phyloP scores from a whole-genome alignment of 2,888 invertebrate species.

The Xiphydria camelus region DNA sequence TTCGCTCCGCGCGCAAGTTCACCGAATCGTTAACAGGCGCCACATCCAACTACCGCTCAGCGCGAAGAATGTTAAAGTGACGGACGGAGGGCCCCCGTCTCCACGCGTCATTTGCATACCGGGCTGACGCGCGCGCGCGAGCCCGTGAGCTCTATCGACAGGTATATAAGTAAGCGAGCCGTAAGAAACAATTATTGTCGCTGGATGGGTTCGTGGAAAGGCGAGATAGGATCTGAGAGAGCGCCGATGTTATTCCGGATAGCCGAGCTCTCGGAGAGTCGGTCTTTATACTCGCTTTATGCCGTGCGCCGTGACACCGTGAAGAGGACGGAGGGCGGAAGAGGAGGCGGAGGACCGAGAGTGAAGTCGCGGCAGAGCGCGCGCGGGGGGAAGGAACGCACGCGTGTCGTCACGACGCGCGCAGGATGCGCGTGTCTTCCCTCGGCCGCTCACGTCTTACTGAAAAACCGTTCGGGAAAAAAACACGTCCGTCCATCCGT shows the following conservation, averaged over 20 bases:
- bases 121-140: constrained; percentile 18
- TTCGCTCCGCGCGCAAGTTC: no score
- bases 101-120: constrained; percentile 31
- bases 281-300: background rate
- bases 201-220: constrained; percentile 20
- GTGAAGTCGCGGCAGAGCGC: background rate
- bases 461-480: constrained; percentile 39
- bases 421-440: constrained; percentile 57
- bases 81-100: constrained; percentile 22
- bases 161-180: constrained; percentile 14
- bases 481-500: constrained; percentile 25
- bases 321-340: background rate
- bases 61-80: constrained; percentile 21
- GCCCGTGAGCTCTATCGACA: constrained; percentile 23
- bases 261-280: background rate
- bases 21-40: no score
- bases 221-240: constrained; percentile 20
- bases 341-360: constrained; percentile 11
- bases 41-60: constrained; percentile 13
- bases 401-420: constrained; percentile 51
- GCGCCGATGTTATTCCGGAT: constrained; percentile 16
- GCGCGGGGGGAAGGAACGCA: constrained; percentile 23
- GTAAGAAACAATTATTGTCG: constrained; percentile 28
- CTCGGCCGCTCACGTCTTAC: constrained; percentile 32
- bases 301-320: background rate